Conservation (phyloP, 1,140 invertebrate species). For the Cardiocondyla obscurior region DNA sequence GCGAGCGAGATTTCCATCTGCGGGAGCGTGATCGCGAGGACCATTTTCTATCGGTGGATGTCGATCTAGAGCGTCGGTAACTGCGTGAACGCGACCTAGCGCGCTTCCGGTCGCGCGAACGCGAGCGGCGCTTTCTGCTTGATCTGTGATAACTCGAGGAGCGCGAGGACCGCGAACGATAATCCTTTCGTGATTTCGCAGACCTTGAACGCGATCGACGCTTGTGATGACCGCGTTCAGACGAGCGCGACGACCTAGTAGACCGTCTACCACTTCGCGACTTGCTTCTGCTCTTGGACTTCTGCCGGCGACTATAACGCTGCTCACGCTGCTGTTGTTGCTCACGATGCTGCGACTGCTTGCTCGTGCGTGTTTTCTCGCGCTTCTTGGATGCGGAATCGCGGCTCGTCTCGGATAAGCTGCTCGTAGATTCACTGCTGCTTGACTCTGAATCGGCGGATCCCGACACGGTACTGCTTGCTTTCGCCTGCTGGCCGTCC, state of each 20-base stretch:
- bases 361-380: conserved; percentile 51
- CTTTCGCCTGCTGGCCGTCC: conserved; percentile 62
- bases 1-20: conserved; percentile 73
- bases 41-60: conserved; percentile 63
- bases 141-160: conserved; percentile 75
- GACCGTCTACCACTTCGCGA: conserved; percentile 73
- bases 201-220: conserved; percentile 74
- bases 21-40: conserved; percentile 75
- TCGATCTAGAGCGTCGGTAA: conserved; percentile 67
- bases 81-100: conserved; percentile 74
- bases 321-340: conserved; percentile 3
- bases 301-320: conserved; percentile 63
- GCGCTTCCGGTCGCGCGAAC: conserved; percentile 68
- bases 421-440: conserved; percentile 68
- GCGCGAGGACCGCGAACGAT: conserved; percentile 76
- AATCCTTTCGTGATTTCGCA: conserved; percentile 69
- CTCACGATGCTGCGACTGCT: conserved; percentile 48
- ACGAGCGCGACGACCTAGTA: conserved; percentile 76
- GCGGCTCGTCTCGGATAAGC: conserved; percentile 70
- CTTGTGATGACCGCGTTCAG: conserved; percentile 65
- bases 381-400: conserved; percentile 54
- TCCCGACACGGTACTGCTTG: conserved; percentile 70
- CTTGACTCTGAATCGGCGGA: conserved; percentile 75
- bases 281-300: conserved; percentile 76
- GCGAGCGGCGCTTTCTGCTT: conserved; percentile 71